A percentile compares a stretch with the other conserved stretches of the same genome.
Conservation (phyloP, 2,113 vertebrate genomes). For the Peromyscus polionotus region DNA sequence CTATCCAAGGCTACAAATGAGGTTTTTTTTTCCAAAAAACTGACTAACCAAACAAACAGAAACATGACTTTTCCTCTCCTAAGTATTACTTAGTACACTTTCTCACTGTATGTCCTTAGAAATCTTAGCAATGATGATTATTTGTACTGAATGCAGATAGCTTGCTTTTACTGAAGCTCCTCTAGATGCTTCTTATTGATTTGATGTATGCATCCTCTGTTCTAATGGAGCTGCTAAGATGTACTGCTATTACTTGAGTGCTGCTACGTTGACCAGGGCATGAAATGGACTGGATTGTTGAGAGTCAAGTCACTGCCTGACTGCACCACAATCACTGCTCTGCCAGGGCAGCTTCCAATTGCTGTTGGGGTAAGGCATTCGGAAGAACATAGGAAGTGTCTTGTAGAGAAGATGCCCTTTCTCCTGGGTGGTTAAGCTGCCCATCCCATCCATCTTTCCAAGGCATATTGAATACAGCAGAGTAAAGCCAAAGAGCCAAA, state of each 20-base stretch:
- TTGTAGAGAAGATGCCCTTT: not conserved
- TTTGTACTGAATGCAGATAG: slow-evolving; percentile 12
- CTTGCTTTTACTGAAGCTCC: not conserved
- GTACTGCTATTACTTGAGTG: not conserved
- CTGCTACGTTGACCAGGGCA: not conserved
- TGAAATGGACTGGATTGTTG: not conserved
- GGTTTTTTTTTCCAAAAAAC: not conserved
- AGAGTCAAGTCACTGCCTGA: not conserved
- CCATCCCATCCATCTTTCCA: not conserved
- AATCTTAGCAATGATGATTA: not conserved
- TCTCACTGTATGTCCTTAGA: not conserved
- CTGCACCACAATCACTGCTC: not conserved
- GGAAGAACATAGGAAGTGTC: not conserved
- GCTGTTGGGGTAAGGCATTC: not conserved
- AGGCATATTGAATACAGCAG: not conserved
- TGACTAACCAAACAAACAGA: not conserved
- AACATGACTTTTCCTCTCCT: not conserved
- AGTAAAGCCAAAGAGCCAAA: slow-evolving; percentile 39
- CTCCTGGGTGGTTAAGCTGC: not conserved
- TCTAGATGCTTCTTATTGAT: not conserved
- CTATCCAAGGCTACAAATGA: not conserved
- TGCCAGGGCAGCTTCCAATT: not conserved
- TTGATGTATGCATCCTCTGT: not conserved
- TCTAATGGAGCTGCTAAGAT: not conserved
- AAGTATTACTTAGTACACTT: not conserved